These are phyloP conservation scores for Drosophila baimaii DNA, from an alignment of 1,140 invertebrate genomes.

Conservation along the genomic window DNA sequence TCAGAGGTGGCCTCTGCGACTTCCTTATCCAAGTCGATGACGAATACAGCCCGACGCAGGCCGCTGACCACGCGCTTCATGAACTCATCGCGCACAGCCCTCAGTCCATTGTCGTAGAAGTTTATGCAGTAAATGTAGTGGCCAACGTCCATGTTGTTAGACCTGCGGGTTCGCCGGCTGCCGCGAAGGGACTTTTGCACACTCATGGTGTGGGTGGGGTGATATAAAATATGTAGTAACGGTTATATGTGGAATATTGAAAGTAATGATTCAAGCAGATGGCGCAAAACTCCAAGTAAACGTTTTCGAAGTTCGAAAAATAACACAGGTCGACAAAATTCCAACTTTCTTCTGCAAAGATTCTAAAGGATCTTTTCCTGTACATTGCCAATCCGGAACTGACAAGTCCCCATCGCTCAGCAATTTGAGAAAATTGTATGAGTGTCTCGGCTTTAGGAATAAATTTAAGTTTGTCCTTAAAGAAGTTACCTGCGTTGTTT, in stretches of 20 bases:
- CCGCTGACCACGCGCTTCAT: slow-evolving; percentile 50
- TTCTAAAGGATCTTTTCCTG: too few relatives aligned
- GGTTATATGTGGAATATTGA: slow-evolving; percentile 1
- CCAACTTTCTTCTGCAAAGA: too few relatives aligned
- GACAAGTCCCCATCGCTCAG: too few relatives aligned
- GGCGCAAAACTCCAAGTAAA: slow-evolving; percentile 25
- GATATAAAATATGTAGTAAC: slow-evolving; percentile 17
- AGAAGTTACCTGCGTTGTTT: too few relatives aligned
- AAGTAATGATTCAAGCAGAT: slow-evolving; percentile 11
- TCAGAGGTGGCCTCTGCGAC: background rate
- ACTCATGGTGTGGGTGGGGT: slow-evolving; percentile 19
- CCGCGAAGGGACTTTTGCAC: slow-evolving; percentile 7
- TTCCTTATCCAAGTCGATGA: slow-evolving; percentile 61
- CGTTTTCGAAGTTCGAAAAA: background rate
- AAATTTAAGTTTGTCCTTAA: too few relatives aligned
- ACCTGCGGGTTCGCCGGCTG: slow-evolving; percentile 9
- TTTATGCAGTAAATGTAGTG: slow-evolving; percentile 63
- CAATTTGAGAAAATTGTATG: too few relatives aligned
- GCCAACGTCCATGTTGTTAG: background rate
- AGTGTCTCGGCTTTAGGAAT: too few relatives aligned
- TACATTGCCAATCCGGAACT: too few relatives aligned
- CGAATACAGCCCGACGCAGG: slow-evolving; percentile 54
- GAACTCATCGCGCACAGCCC: slow-evolving; percentile 63
- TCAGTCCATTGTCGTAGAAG: slow-evolving; percentile 64
- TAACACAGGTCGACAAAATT: too few relatives aligned